phyloP scores from a whole-genome alignment of 37 sponge, comb jelly and placozoan genomes.

The Lycopodina hypogea region DNA sequence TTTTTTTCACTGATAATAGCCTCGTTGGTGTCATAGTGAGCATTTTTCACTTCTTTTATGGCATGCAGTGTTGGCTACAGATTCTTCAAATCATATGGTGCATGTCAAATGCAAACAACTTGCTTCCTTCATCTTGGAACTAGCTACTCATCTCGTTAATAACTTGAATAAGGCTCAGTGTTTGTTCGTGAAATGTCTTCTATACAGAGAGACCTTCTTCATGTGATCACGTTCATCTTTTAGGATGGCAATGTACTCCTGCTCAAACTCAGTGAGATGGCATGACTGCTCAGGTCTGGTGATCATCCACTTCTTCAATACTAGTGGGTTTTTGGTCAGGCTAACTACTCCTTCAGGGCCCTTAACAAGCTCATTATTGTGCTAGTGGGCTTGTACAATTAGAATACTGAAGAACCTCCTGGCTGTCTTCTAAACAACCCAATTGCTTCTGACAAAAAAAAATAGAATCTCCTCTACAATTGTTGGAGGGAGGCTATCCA shows the following conservation, averaged over 20 bases:
- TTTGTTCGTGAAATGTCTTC: not conserved
- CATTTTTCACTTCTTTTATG: no score
- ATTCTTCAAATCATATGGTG: not conserved
- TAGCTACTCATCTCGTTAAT: not conserved
- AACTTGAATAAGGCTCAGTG: not conserved
- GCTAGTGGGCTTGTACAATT: no score
- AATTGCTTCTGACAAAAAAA: no score
- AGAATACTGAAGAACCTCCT: not conserved
- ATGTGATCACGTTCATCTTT: not conserved
- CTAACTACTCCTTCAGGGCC: not conserved
- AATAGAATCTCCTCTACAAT: not conserved
- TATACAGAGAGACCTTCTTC: not conserved
- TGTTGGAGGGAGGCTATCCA: no score
- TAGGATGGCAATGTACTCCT: not conserved
- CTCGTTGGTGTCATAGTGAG: no score
- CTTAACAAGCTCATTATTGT: not conserved
- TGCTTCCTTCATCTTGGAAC: not conserved
- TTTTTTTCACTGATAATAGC: no score
- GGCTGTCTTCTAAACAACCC: not conserved
- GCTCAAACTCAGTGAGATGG: not conserved
- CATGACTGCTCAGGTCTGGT: not conserved
- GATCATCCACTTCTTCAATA: not conserved
- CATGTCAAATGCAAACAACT: not conserved
- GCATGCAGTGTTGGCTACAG: not conserved
- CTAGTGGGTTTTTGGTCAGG: not conserved